Base-by-base conservation (phyloP, 1,140 invertebrate species). In the Listronotus bonariensis region DNA sequence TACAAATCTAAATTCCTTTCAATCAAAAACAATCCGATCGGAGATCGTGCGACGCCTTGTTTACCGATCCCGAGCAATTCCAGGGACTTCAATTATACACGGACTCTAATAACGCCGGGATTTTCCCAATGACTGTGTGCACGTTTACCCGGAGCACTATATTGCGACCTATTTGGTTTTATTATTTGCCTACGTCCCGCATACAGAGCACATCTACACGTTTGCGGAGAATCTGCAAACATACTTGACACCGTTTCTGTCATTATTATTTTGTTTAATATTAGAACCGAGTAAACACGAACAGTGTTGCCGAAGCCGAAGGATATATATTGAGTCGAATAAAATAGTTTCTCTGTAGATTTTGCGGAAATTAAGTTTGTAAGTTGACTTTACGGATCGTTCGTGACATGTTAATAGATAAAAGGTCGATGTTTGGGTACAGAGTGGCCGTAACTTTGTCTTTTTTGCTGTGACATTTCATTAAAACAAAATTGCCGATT, bases 91-190 rank as follows among this genome's bases (percentile, higher is more conserved):
- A 65, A 65, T 65, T 65, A 65, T 58, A 58, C 56, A 51, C 63
- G 41, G 26, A 56, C 52, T 55, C 49, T 38, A 57, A 57, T 65
- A 58, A 59, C 32, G 54, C 26, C 7, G 18, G 53, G 61, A 56
- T 48, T 64, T 41, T 17, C 59, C 32, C 49, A 34, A 64, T 56
- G 54, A 42, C 54, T 41, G 34, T 38, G 36, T 46, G 55, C 63
- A 58, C 63, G 63, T 65, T 58, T 65, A 58, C 55, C 15, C 51
- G 38, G 9, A 14, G 49, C 48, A 32, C 45, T 58, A 65, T 65
- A 65, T 65, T 65, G 63, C 63, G 63, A 65, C 63, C 63, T 65
- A 58, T 65, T 65, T 58, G 63, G 55, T 65, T 58, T 65, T 65
- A 58, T 65, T 65, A 65, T 65, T 65, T 65, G 55, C 63, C 31